Evolutionary conservation across 2,113 vertebrate species (phyloP).

Genomic region (Puffinus mauretanicus): DNA sequence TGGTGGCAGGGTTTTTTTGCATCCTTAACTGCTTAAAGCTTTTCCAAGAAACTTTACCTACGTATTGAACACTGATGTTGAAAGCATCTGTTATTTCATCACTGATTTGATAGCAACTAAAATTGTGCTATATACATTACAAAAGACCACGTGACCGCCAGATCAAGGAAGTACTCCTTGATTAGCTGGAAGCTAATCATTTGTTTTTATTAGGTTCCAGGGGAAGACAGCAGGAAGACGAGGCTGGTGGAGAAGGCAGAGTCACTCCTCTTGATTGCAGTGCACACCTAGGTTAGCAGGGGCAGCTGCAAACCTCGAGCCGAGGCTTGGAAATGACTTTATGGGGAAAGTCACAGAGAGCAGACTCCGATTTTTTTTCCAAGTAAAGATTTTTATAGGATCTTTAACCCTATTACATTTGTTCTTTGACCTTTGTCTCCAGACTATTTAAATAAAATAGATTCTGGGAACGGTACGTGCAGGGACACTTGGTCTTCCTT

Average conservation of each 20-base stretch:
- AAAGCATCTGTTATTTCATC: not conserved
- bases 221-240: not conserved
- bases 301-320: not conserved
- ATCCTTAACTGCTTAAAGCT: not conserved
- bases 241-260: not conserved
- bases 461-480: not conserved
- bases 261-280: not conserved
- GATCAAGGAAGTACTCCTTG: not conserved
- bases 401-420: not conserved
- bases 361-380: rapidly evolving
- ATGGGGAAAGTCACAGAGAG: not conserved
- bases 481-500: not conserved
- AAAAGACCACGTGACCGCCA: not conserved
- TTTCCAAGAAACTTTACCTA: not conserved
- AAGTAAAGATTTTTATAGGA: not conserved
- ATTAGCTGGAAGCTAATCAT: not conserved
- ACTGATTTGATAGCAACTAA: not conserved
- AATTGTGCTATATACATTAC: not conserved
- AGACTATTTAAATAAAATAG: not conserved
- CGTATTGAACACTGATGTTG: not conserved
- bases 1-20: not conserved
- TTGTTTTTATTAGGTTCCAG: not conserved
- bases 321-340: not conserved
- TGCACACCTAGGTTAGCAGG: not conserved
- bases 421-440: not conserved